Evolutionary conservation across 1,140 invertebrate genomes (phyloP).

Genomic region (Drosophila kanapiae): DNA sequence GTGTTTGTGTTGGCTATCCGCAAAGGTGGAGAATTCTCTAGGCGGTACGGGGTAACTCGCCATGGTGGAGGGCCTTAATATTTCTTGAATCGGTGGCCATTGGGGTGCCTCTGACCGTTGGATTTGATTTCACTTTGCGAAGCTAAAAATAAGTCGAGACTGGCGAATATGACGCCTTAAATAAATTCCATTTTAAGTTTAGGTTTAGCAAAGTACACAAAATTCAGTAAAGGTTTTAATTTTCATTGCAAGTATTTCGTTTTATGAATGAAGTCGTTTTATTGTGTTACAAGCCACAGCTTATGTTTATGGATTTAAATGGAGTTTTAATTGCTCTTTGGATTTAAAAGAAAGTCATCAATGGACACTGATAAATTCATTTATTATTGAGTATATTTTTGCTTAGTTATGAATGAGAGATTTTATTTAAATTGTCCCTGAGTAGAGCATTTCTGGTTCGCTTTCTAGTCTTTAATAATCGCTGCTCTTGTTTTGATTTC

Average conservation of each 20-base stretch:
- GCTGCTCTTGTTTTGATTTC: constrained; percentile 72
- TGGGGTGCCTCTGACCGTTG: constrained; percentile 7
- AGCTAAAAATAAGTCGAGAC: constrained; percentile 32
- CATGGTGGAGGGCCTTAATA: constrained; percentile 20
- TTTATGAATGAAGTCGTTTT: too few relatives aligned
- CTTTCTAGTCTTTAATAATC: constrained; percentile 1
- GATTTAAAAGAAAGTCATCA: not conserved
- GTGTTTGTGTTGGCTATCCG: constrained; percentile 74
- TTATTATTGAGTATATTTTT: too few relatives aligned
- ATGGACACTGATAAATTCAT: too few relatives aligned
- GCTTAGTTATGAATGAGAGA: too few relatives aligned
- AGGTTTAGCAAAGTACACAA: not conserved
- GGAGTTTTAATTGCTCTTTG: too few relatives aligned
- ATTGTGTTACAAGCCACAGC: too few relatives aligned
- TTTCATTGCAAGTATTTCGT: too few relatives aligned
- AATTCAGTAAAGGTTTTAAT: too few relatives aligned
- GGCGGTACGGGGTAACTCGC: constrained; percentile 36
- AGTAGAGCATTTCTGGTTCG: constrained; percentile 46
- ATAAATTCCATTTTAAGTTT: constrained; percentile 26
- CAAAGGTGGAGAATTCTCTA: constrained; percentile 58
- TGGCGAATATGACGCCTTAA: constrained; percentile 30
- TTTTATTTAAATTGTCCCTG: too few relatives aligned
- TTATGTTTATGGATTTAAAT: too few relatives aligned
- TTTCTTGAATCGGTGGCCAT: constrained; percentile 6
- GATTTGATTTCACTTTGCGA: constrained; percentile 28